Percentiles rank a stretch among this genome's conserved stretches.
Conservation (phyloP, 2,797 vertebrate genomes). For the Poeciliopsis presidionis region DNA sequence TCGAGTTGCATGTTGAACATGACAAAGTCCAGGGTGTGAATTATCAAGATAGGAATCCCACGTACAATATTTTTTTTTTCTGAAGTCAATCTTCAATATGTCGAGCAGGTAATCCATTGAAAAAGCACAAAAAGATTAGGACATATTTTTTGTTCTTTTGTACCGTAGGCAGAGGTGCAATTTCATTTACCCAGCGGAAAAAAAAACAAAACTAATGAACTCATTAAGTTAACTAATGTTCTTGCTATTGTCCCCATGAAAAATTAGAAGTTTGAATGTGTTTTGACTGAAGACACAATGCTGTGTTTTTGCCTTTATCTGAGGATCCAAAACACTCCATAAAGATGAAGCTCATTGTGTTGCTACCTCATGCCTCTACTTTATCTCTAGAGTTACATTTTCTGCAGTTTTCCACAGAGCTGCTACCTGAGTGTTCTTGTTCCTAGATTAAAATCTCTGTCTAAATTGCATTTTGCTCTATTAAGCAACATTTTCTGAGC, state of each 20-base stretch:
- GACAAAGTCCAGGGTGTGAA: background rate
- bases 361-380: background rate
- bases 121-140: background rate
- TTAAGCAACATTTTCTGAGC: conserved; percentile 15
- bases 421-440: conserved; percentile 31
- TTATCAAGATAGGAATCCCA: background rate
- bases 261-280: background rate
- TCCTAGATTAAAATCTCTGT: conserved; percentile 28
- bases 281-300: background rate
- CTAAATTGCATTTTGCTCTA: conserved; percentile 25
- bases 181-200: background rate
- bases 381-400: conserved; percentile 26
- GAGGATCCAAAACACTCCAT: background rate
- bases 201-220: background rate
- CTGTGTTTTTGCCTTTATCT: background rate
- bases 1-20: background rate
- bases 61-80: background rate
- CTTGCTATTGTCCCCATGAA: background rate
- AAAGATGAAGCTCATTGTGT: background rate
- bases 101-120: background rate
- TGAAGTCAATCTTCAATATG: background rate
- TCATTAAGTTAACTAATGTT: background rate
- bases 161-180: background rate
- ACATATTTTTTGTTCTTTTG: background rate
- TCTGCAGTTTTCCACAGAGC: conserved; percentile 26